phyloP scores from a whole-genome alignment of 1,140 invertebrate species.

The Atta cephalotes region DNA sequence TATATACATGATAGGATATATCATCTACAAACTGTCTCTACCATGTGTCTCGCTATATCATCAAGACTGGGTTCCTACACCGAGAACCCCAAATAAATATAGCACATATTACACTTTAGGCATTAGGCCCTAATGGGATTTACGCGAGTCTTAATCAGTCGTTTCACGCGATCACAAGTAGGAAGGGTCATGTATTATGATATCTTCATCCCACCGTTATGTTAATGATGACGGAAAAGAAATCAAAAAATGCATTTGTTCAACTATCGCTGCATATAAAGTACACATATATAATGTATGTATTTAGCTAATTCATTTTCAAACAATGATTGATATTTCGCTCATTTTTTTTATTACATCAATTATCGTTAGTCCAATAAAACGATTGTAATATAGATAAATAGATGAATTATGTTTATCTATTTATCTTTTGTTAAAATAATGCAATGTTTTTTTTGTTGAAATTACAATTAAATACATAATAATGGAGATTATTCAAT shows the following conservation, averaged over 20 bases:
- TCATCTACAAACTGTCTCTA: conserved; percentile 41
- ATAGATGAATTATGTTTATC: background rate
- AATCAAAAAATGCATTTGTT: background rate
- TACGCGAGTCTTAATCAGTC: conserved; percentile 73
- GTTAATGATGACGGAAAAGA: background rate
- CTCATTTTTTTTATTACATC: background rate
- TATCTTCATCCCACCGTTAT: background rate
- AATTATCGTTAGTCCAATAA: background rate
- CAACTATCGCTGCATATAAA: background rate
- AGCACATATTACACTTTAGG: conserved; percentile 67
- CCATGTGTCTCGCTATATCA: conserved; percentile 65
- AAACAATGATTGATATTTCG: background rate
- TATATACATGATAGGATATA: conserved; percentile 34
- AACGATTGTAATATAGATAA: background rate
- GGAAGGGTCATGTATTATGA: conserved; percentile 60
- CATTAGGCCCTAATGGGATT: conserved; percentile 72
- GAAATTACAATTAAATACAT: background rate
- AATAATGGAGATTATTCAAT: background rate
- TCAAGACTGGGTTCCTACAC: conserved; percentile 61
- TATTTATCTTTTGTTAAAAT: background rate
- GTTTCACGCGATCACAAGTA: conserved; percentile 38
- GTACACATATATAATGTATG: background rate
- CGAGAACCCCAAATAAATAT: conserved; percentile 65
- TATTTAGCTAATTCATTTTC: background rate
- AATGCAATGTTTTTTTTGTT: background rate